phyloP scores from a whole-genome alignment of 2,797 vertebrate species.

The Phyllotis vaccarum region DNA sequence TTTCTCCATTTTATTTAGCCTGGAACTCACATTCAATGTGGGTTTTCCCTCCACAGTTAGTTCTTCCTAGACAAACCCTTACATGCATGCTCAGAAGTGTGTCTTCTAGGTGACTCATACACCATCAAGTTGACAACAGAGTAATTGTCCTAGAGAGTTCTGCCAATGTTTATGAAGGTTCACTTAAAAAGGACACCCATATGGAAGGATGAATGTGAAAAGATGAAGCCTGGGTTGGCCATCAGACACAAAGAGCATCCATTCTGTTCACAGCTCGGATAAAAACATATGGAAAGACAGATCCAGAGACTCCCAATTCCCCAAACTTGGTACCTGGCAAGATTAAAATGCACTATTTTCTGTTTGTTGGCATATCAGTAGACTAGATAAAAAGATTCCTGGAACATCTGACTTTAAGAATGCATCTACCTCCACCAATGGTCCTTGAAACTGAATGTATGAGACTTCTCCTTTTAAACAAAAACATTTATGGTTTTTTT shows the following conservation, averaged over 20 bases:
- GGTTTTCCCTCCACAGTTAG: neutral
- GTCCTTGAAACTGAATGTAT: neutral
- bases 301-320: neutral
- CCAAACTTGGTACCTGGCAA: neutral
- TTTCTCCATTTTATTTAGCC: neutral
- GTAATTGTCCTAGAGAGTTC: neutral
- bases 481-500: neutral
- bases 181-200: conserved; percentile 1
- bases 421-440: conserved; percentile 24
- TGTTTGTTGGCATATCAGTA: conserved; percentile 31
- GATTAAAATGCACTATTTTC: neutral
- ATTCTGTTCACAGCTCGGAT: neutral
- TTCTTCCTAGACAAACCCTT: neutral
- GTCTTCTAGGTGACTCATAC: neutral
- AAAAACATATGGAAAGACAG: neutral
- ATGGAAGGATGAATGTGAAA: neutral
- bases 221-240: neutral
- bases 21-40: neutral
- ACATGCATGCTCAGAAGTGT: neutral
- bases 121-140: neutral
- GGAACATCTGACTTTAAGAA: conserved; percentile 35
- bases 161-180: conserved; percentile 5
- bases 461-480: conserved; percentile 42
- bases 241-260: neutral
- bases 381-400: neutral